phyloP scores from a whole-genome alignment of 2,113 vertebrate species.

The Lamprologus speciosus region DNA sequence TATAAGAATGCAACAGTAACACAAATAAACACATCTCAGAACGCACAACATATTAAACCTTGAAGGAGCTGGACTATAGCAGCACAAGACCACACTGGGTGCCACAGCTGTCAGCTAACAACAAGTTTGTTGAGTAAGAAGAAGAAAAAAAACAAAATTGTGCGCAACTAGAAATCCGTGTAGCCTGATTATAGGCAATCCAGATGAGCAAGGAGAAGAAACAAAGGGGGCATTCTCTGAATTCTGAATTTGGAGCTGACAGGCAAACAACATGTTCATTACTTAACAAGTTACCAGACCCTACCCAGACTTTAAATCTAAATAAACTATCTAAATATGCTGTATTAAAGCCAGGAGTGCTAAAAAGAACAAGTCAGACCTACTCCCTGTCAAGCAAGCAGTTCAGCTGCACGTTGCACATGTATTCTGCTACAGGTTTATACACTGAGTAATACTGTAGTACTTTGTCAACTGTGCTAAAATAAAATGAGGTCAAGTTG shows the following conservation, averaged over 20 bases:
- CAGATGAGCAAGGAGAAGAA: neutral
- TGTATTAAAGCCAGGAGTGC: neutral
- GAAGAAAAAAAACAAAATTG: neutral
- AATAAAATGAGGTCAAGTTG: neutral
- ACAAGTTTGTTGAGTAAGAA: neutral
- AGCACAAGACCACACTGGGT: neutral
- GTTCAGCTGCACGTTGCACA: neutral
- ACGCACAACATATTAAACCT: neutral
- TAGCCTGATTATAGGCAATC: neutral
- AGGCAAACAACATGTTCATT: neutral
- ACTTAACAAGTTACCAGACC: neutral
- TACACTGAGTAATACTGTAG: neutral
- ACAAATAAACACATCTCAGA: neutral
- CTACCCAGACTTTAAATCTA: neutral
- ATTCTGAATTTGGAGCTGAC: neutral
- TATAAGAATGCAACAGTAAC: neutral
- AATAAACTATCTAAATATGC: neutral
- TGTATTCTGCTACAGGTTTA: neutral
- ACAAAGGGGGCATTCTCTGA: neutral
- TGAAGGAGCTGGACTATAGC: neutral
- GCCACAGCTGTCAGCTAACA: neutral
- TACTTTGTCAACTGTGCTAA: neutral
- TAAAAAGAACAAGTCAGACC: neutral
- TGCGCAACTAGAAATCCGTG: neutral
- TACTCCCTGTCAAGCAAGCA: neutral